Conservation (phyloP, 2,888 invertebrate species). For the Caradrina clavipalpis region DNA sequence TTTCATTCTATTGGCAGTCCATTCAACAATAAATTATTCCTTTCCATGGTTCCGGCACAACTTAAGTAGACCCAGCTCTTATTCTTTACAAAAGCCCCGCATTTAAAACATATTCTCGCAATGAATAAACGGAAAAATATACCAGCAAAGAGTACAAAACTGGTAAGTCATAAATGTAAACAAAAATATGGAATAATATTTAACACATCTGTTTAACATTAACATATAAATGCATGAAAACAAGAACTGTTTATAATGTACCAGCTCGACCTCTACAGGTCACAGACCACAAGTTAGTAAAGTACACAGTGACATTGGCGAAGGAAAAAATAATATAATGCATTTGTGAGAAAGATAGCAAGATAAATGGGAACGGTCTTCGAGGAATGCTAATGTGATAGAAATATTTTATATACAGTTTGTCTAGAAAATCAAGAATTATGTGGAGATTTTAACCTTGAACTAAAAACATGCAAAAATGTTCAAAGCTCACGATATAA, state of each 20-base stretch:
- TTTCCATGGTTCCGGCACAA: not conserved
- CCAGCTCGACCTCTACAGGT: constrained; percentile 43
- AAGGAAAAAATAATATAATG: constrained; percentile 8
- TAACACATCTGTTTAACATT: constrained; percentile 29
- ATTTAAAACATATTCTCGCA: no score
- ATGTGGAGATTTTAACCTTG: constrained; percentile 6
- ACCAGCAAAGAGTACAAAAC: not conserved
- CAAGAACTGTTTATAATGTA: constrained; percentile 24
- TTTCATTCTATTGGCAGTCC: not conserved
- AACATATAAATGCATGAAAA: constrained; percentile 29
- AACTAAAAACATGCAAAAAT: not conserved
- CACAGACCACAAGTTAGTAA: constrained; percentile 4
- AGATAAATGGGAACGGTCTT: constrained; percentile 34
- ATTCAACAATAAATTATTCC: not conserved
- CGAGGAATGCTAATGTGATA: constrained; percentile 32
- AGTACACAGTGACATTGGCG: constrained; percentile 29
- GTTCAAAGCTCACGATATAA: not conserved
- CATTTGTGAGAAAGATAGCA: constrained; percentile 58
- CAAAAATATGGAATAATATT: constrained; percentile 35
- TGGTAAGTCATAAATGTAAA: constrained; percentile 6
- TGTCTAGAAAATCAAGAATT: constrained; percentile 8
- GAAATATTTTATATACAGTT: constrained; percentile 12
- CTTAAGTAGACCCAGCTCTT: no score
- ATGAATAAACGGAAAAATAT: not conserved
- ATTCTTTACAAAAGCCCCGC: no score